A percentile compares a stretch with the other conserved stretches of the same genome.
Conservation (phyloP, 2,797 vertebrate species). For the Takifugu rubripes region DNA sequence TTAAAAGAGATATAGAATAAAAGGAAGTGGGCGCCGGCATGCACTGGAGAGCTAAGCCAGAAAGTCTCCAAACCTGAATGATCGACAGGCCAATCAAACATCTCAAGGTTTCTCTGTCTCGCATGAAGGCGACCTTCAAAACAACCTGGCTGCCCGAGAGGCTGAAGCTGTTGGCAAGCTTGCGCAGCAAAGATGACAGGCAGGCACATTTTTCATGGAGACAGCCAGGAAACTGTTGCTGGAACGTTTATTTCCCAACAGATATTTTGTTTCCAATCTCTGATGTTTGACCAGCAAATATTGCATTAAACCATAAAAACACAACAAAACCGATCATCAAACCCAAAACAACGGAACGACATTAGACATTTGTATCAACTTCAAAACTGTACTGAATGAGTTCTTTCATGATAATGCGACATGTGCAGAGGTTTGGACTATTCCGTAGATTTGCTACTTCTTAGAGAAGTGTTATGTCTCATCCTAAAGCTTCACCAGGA, state of each 20-base stretch:
- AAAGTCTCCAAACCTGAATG: constrained; percentile 26
- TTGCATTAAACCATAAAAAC: too few species aligned
- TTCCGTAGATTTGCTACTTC: too few species aligned
- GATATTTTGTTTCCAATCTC: neutral
- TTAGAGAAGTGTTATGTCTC: constrained; percentile 2
- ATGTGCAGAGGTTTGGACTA: too few species aligned
- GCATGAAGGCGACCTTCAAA: constrained; percentile 11
- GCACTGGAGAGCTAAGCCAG: constrained; percentile 35
- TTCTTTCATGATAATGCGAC: neutral
- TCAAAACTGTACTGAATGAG: neutral
- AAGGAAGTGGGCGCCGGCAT: constrained; percentile 24
- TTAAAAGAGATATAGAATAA: constrained; percentile 11
- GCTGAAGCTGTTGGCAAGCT: constrained; percentile 37
- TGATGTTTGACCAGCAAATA: neutral
- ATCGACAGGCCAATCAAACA: constrained; percentile 1
- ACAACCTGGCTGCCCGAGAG: constrained; percentile 16
- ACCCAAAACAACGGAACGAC: neutral
- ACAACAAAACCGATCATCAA: neutral
- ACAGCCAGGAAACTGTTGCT: neutral
- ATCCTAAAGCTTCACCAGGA: neutral
- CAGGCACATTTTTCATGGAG: constrained; percentile 3
- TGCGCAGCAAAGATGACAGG: constrained; percentile 28
- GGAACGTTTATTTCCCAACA: neutral
- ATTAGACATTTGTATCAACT: neutral
- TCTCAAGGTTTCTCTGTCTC: constrained; percentile 7